phyloP scores from a whole-genome alignment of 2,113 vertebrate genomes.

The Catharus fuscescens region DNA sequence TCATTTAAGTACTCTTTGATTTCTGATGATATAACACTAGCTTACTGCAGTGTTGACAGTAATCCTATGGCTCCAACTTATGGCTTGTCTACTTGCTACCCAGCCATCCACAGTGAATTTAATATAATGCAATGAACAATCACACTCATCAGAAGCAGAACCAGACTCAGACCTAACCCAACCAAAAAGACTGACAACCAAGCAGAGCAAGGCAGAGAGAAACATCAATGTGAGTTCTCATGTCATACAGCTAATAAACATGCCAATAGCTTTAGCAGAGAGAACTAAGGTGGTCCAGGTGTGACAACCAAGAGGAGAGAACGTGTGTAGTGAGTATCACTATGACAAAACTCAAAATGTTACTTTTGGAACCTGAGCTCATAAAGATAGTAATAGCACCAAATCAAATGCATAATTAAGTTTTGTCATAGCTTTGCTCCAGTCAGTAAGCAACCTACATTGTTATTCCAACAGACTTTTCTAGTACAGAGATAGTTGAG shows the following conservation, averaged over 20 bases:
- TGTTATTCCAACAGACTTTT: not conserved
- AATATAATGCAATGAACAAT: constrained; percentile 36
- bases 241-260: not conserved
- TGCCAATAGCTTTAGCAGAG: not conserved
- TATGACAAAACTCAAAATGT: not conserved
- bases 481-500: not conserved
- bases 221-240: not conserved
- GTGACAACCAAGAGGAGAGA: not conserved
- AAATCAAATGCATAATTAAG: not conserved
- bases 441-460: not conserved
- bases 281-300: not conserved
- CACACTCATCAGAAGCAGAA: constrained; percentile 20
- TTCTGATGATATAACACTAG: constrained; percentile 66
- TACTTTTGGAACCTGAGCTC: not conserved
- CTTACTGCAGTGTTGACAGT: constrained; percentile 60
- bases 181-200: not conserved
- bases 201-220: not conserved
- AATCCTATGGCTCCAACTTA: constrained; percentile 25
- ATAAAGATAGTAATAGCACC: not conserved
- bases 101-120: constrained; percentile 54
- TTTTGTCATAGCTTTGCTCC: not conserved
- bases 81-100: constrained; percentile 50
- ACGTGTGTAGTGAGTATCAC: fast-evolving
- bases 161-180: not conserved
- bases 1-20: constrained; percentile 69